phyloP scores from a whole-genome alignment of 2,888 invertebrate genomes.

The Ophion costatus region DNA sequence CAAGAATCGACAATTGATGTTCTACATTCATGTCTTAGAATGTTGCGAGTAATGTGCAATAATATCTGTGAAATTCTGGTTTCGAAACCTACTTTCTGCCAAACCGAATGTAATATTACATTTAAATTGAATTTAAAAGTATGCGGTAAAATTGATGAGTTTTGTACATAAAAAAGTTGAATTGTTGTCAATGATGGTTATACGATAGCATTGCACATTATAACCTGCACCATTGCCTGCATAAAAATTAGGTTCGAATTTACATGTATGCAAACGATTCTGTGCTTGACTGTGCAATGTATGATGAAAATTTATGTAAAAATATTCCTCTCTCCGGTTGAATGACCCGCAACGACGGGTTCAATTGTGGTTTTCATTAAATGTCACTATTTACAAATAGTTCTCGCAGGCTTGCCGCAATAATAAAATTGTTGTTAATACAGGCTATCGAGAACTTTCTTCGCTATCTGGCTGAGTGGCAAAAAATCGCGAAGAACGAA shows the following conservation, averaged over 20 bases:
- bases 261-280: slow-evolving; percentile 19
- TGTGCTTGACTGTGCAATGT: slow-evolving; percentile 8
- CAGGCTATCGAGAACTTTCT: slow-evolving; percentile 41
- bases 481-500: slow-evolving; percentile 9
- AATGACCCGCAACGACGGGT: too few species aligned
- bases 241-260: slow-evolving; percentile 15
- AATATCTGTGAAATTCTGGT: background rate
- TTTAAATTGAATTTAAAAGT: background rate
- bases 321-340: too few species aligned
- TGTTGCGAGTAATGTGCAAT: background rate
- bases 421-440: slow-evolving; percentile 26
- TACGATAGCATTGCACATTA: slow-evolving; percentile 8
- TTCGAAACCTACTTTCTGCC: background rate
- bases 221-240: background rate
- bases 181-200: background rate
- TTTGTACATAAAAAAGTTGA: background rate
- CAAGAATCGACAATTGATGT: slow-evolving; percentile 6
- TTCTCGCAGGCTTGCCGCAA: slow-evolving; percentile 19
- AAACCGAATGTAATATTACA: too few species aligned
- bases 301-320: background rate
- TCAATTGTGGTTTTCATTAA: background rate
- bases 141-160: background rate
- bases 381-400: slow-evolving; percentile 17
- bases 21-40: slow-evolving; percentile 2
- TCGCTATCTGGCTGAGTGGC: slow-evolving; percentile 32